phyloP scores from a whole-genome alignment of 2,797 vertebrate genomes.

The Microhierax caerulescens region DNA sequence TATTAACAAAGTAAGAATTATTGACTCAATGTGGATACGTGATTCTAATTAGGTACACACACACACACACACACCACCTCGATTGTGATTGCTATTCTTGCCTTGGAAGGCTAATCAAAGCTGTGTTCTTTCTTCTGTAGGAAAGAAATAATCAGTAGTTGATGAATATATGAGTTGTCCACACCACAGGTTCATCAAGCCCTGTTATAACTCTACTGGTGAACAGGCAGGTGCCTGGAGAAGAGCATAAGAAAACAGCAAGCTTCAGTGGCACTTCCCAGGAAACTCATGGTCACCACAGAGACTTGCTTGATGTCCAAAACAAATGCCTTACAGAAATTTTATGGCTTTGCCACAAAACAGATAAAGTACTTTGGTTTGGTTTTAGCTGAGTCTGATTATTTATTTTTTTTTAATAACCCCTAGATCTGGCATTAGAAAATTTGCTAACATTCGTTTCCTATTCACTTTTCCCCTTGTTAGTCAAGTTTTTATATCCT shows the following conservation, averaged over 20 bases:
- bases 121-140: neutral
- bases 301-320: neutral
- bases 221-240: neutral
- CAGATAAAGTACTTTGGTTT: neutral
- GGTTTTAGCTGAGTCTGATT: neutral
- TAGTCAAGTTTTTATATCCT: neutral
- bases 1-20: neutral
- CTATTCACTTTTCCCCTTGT: neutral
- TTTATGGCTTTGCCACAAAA: neutral
- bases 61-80: no score
- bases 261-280: neutral
- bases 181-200: neutral
- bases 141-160: neutral
- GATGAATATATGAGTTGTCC: neutral
- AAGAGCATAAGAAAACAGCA: neutral
- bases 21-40: neutral
- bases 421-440: neutral
- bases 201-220: neutral
- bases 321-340: neutral
- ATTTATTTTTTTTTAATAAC: neutral
- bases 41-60: neutral
- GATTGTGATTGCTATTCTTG: neutral
- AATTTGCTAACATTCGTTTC: neutral
- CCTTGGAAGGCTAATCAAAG: neutral
- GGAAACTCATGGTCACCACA: no score